Evolutionary conservation across 1,140 invertebrate genomes (phyloP).

Genomic region (Plectrocnemia conspersa): DNA sequence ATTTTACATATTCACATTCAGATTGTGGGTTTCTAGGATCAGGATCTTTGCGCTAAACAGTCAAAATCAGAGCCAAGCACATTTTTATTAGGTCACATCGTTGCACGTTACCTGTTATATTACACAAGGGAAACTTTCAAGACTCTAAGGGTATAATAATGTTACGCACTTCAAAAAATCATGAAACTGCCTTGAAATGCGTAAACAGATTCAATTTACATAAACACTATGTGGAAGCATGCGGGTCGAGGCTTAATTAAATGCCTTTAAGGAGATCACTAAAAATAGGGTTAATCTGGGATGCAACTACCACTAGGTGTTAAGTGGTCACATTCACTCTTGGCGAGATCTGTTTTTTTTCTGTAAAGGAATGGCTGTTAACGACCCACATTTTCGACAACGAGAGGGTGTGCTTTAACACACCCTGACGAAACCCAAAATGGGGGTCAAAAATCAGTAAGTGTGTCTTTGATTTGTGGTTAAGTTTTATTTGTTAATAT

Average conservation of each 20-base stretch:
- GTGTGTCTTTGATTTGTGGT: conserved; percentile 36
- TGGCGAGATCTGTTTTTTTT: conserved; percentile 29
- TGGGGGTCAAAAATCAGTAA: conserved; percentile 27
- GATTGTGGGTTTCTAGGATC: too few species aligned
- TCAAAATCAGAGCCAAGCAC: neutral
- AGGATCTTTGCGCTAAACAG: neutral
- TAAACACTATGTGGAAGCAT: too few species aligned
- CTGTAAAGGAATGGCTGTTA: conserved; percentile 34
- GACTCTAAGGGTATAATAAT: neutral
- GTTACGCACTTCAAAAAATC: neutral
- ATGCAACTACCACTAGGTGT: conserved; percentile 21
- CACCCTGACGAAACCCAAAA: neutral
- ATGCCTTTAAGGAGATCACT: neutral
- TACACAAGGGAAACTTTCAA: neutral
- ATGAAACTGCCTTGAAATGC: conserved; percentile 5
- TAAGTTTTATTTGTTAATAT: conserved; percentile 35
- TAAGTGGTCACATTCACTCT: conserved; percentile 27
- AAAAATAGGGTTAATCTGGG: neutral
- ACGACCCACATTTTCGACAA: neutral
- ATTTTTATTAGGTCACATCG: neutral
- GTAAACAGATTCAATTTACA: too few species aligned
- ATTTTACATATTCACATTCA: too few species aligned
- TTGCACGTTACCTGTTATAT: neutral
- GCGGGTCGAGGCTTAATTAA: conserved; percentile 12
- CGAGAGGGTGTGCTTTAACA: neutral